These are phyloP conservation scores for Pristiophorus japonicus DNA, from an alignment of 2,113 vertebrate genomes.

Conservation along the genomic window DNA sequence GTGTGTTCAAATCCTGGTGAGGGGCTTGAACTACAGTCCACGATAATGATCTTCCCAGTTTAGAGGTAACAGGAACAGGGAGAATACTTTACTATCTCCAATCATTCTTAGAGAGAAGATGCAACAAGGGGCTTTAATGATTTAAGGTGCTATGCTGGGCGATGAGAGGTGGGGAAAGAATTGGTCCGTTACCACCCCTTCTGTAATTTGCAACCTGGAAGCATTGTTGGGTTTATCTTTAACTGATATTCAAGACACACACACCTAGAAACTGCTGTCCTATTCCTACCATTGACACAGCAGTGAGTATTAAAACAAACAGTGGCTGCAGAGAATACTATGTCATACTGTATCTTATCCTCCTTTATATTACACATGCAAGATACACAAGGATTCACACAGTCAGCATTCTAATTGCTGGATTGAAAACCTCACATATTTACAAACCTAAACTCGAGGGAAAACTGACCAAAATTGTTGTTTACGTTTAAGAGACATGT, in stretches of 20 bases:
- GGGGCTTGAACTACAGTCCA: not conserved
- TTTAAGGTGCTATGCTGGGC: not conserved
- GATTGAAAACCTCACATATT: not conserved
- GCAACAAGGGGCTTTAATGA: too few relatives aligned
- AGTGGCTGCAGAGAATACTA: not conserved
- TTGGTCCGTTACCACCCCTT: not conserved
- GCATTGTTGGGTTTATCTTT: too few relatives aligned
- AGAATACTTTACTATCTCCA: too few relatives aligned
- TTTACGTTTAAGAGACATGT: not conserved
- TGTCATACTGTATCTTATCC: not conserved
- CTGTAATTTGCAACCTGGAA: not conserved
- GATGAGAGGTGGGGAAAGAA: not conserved
- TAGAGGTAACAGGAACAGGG: too few relatives aligned
- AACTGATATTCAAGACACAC: not conserved
- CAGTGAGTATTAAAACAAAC: not conserved
- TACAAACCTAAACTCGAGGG: not conserved
- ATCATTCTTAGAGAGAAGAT: too few relatives aligned
- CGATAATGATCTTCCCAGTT: too few relatives aligned
- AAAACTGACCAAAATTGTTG: not conserved
- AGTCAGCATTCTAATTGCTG: not conserved
- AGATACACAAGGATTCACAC: not conserved
- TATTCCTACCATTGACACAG: not conserved
- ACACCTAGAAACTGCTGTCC: not conserved
- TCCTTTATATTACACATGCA: not conserved
- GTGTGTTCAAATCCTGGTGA: not conserved